Conservation (phyloP, 2,113 vertebrate species). For the Carlito syrichta region DNA sequence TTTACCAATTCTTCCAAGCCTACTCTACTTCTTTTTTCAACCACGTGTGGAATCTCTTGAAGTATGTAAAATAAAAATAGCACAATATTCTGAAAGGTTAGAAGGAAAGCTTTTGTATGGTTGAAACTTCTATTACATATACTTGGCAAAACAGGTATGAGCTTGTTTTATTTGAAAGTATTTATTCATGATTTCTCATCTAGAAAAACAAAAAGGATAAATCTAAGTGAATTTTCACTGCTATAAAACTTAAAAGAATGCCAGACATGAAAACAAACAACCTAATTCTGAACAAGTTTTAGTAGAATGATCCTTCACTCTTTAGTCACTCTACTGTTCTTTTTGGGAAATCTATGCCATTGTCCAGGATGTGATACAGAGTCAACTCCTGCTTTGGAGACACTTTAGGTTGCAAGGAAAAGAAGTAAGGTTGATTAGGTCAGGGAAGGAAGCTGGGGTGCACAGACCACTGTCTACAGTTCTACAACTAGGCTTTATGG, state of each 20-base stretch:
- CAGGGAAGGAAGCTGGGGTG: neutral
- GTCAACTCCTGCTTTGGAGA: neutral
- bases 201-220: neutral
- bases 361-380: neutral
- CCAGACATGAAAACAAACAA: neutral
- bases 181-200: neutral
- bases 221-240: neutral
- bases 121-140: constrained; percentile 18
- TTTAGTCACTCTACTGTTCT: neutral
- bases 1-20: neutral
- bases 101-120: neutral
- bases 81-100: neutral
- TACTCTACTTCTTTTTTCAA: neutral
- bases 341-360: neutral
- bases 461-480: neutral
- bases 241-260: neutral
- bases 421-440: neutral
- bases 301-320: neutral
- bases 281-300: neutral
- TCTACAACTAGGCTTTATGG: neutral
- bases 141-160: neutral
- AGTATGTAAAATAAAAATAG: neutral
- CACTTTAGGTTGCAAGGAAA: neutral
- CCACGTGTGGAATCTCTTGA: neutral
- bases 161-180: neutral